These are phyloP conservation scores for Sander vitreus DNA, from an alignment of 2,113 vertebrate species.

Conservation along the genomic window DNA sequence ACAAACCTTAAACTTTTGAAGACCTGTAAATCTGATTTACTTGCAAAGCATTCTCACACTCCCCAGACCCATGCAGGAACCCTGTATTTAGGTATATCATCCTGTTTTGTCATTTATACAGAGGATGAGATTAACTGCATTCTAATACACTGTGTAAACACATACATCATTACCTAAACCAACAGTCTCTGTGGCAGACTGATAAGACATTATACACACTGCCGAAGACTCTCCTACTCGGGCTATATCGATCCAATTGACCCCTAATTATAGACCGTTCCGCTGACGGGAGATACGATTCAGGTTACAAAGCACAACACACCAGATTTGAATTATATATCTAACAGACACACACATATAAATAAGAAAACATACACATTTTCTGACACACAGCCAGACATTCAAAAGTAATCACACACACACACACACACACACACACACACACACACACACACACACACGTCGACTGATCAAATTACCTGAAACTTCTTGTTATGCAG, in stretches of 20 bases:
- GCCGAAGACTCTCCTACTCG: conserved; percentile 52
- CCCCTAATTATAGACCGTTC: conserved; percentile 69
- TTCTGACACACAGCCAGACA: neutral
- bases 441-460: neutral
- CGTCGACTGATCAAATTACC: conserved; percentile 59
- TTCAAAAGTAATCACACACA: neutral
- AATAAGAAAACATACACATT: neutral
- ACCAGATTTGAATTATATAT: conserved; percentile 34
- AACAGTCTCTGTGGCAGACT: conserved; percentile 61
- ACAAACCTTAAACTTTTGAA: conserved; percentile 10
- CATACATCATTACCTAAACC: conserved; percentile 76
- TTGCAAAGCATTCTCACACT: conserved; percentile 15
- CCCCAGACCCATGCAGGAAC: neutral
- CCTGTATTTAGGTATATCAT: conserved; percentile 31
- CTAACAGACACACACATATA: neutral
- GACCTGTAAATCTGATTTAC: conserved; percentile 40
- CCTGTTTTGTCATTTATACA: conserved; percentile 62
- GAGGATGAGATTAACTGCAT: conserved; percentile 69
- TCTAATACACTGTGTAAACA: conserved; percentile 74
- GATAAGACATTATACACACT: conserved; percentile 71
- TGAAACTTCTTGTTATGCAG: conserved; percentile 60
- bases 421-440: neutral
- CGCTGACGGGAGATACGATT: conserved; percentile 42
- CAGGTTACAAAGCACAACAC: neutral
- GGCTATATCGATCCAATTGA: conserved; percentile 74